Percentiles rank a stretch among this genome's conserved stretches.
Evolutionary conservation across 2,797 vertebrate genomes (phyloP).

Genomic region (Sorex maritimensis): DNA sequence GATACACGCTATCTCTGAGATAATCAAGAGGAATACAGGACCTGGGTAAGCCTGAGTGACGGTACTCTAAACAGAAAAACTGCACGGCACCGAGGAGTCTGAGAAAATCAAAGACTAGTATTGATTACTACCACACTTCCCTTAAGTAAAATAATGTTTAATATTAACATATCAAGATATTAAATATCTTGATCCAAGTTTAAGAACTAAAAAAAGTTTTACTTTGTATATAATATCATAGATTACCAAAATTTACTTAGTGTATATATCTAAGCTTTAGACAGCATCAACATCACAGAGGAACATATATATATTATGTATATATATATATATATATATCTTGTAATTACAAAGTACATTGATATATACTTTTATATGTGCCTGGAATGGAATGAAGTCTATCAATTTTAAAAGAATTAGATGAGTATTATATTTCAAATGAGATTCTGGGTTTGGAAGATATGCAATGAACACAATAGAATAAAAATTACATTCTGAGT

Average conservation of each 20-base stretch:
- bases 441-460: not conserved
- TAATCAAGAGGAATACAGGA: not conserved
- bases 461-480: not conserved
- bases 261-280: not conserved
- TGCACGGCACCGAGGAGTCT: not conserved
- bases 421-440: not conserved
- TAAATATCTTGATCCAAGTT: not conserved
- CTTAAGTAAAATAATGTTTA: not conserved
- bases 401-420: conserved; percentile 28
- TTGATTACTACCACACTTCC: not conserved
- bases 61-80: not conserved
- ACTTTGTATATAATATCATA: not conserved
- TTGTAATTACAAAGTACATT: not conserved
- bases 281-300: not conserved
- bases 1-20: not conserved
- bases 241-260: not conserved
- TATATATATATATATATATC: not conserved
- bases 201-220: not conserved
- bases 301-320: not conserved
- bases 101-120: not conserved
- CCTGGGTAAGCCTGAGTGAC: not conserved
- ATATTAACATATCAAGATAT: too few relatives aligned
- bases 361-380: not conserved
- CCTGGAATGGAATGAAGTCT: not conserved
- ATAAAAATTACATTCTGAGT: not conserved